Evolutionary conservation across 2,888 invertebrate species (phyloP).

Genomic region (Apodemia duryi): DNA sequence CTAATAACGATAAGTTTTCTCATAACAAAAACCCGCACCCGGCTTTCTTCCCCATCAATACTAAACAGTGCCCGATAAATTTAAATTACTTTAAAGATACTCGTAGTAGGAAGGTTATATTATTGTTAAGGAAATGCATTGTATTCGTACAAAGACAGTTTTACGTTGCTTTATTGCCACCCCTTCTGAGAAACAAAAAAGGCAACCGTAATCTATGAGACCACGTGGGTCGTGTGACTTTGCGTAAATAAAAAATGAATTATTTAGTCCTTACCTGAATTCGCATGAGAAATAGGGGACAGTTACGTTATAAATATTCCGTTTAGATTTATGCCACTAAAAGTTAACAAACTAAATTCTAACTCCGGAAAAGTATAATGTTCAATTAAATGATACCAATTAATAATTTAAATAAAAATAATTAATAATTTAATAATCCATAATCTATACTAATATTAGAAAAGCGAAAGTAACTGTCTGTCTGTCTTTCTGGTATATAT

Average conservation of each 20-base stretch:
- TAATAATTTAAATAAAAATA: too few relatives aligned
- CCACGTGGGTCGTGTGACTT: background rate
- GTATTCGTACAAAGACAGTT: constrained; percentile 4
- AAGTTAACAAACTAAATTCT: too few relatives aligned
- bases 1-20: background rate
- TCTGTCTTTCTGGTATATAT: too few relatives aligned
- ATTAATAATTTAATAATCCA: too few relatives aligned
- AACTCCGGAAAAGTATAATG: too few relatives aligned
- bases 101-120: background rate
- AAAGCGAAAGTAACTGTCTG: too few relatives aligned
- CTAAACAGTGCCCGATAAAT: background rate
- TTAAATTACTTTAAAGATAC: constrained; percentile 2
- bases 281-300: background rate
- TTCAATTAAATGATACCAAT: too few relatives aligned
- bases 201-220: constrained; percentile 19
- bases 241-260: background rate
- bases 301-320: background rate
- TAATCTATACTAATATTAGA: too few relatives aligned
- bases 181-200: constrained; percentile 23
- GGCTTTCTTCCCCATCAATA: background rate
- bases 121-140: background rate
- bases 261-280: background rate
- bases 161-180: constrained; percentile 7
- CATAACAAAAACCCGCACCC: background rate
- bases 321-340: background rate